Evolutionary conservation across 2,888 invertebrate genomes (phyloP).

Genomic region (Aphidoletes aphidimyza): DNA sequence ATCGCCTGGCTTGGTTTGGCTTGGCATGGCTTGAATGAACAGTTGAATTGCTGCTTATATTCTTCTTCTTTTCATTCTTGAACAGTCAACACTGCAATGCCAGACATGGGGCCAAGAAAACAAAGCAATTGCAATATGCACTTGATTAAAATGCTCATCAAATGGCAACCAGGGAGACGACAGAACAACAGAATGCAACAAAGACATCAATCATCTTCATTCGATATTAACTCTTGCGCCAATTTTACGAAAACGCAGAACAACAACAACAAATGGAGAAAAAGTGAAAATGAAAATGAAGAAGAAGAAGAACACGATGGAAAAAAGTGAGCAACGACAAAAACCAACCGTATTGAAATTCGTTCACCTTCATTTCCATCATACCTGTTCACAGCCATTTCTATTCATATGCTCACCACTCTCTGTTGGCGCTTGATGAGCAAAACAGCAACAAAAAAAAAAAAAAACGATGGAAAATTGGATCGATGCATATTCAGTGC

Average conservation of each 20-base stretch:
- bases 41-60: neutral
- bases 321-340: neutral
- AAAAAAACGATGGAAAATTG: constrained; percentile 11
- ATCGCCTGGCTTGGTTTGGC: no score
- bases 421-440: neutral
- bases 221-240: constrained; percentile 14
- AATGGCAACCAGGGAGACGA: neutral
- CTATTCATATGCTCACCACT: neutral
- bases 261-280: neutral
- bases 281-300: neutral
- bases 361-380: neutral
- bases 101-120: neutral
- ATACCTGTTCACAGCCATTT: neutral
- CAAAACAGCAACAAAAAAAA: neutral
- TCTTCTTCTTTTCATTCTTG: neutral
- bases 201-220: constrained; percentile 47
- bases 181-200: neutral
- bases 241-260: neutral
- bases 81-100: neutral
- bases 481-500: constrained; percentile 40
- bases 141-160: neutral
- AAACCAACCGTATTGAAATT: neutral
- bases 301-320: neutral
- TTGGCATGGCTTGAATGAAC: no score
- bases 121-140: neutral